Percentiles rank a stretch among this genome's conserved stretches.
phyloP scores from a whole-genome alignment of 1,140 invertebrate species.

The Eubasilissa regina region DNA sequence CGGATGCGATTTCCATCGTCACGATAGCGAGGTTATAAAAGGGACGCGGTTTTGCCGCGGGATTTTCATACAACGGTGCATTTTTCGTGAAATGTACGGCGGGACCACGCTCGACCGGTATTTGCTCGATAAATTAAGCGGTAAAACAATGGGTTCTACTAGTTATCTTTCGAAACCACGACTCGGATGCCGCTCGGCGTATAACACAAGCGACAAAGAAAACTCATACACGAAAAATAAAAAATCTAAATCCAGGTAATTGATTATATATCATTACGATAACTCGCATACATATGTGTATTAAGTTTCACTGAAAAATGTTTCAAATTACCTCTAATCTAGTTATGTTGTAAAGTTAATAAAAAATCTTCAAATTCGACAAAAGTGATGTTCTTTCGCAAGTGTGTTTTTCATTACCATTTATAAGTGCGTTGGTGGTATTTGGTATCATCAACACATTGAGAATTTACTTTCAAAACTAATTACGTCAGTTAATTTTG shows the following conservation, averaged over 20 bases:
- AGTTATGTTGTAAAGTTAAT: too few relatives aligned
- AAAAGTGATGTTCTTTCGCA: too few relatives aligned
- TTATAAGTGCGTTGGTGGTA: too few relatives aligned
- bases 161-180: slow-evolving; percentile 55
- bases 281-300: too few relatives aligned
- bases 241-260: slow-evolving; percentile 55
- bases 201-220: slow-evolving; percentile 52
- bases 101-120: slow-evolving; percentile 56
- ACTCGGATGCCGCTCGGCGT: slow-evolving; percentile 35
- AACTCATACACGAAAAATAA: slow-evolving; percentile 52
- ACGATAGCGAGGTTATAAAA: slow-evolving; percentile 59
- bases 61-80: slow-evolving; percentile 31
- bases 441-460: too few relatives aligned
- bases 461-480: too few relatives aligned
- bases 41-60: slow-evolving; percentile 1
- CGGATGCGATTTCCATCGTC: slow-evolving; percentile 10
- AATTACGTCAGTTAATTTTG: too few relatives aligned
- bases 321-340: too few relatives aligned
- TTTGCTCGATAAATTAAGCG: slow-evolving; percentile 35
- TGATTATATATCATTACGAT: background rate
- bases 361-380: too few relatives aligned
- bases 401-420: too few relatives aligned
- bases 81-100: slow-evolving; percentile 49
- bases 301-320: too few relatives aligned
- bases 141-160: slow-evolving; percentile 51